These are phyloP conservation scores for Montipora sp. DNA, from an alignment of 64 coral and sea anemone species.

Conservation along the genomic window DNA sequence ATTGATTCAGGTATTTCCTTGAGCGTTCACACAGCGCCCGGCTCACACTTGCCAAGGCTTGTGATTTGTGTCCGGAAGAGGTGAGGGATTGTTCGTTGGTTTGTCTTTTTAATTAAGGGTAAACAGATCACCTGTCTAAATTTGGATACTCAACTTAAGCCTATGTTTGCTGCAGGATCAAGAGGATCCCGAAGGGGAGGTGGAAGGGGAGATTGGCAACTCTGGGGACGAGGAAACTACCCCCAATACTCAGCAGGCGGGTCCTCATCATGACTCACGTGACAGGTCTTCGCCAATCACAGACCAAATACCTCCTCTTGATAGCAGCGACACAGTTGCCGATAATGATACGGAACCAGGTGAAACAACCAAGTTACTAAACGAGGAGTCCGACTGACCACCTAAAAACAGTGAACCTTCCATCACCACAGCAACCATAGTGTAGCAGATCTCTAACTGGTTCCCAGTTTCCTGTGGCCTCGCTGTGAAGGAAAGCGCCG, in stretches of 20 bases:
- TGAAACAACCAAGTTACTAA: slow-evolving; percentile 39
- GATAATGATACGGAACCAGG: slow-evolving; percentile 8
- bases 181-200: slow-evolving; percentile 34
- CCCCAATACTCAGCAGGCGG: slow-evolving; percentile 1
- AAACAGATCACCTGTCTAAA: neutral
- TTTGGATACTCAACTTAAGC: too few relatives aligned
- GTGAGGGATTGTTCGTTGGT: neutral
- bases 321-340: slow-evolving; percentile 19
- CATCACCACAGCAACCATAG: neutral
- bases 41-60: slow-evolving; percentile 94
- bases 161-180: neutral
- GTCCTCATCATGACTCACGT: slow-evolving; percentile 12
- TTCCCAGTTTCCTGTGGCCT: neutral
- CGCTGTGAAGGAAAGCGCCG: neutral
- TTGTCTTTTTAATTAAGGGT: neutral
- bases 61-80: slow-evolving; percentile 98
- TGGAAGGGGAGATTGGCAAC: slow-evolving; percentile 38
- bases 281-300: slow-evolving; percentile 25
- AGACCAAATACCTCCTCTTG: slow-evolving; percentile 32
- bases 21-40: slow-evolving; percentile 98
- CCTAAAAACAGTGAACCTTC: neutral
- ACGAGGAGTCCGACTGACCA: slow-evolving; percentile 37
- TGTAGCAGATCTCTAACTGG: neutral
- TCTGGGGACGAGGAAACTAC: slow-evolving; percentile 32
- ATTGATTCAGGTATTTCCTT: slow-evolving; percentile 84